phyloP scores from a whole-genome alignment of 2,888 invertebrate genomes.

The Drosophila mayaguana region DNA sequence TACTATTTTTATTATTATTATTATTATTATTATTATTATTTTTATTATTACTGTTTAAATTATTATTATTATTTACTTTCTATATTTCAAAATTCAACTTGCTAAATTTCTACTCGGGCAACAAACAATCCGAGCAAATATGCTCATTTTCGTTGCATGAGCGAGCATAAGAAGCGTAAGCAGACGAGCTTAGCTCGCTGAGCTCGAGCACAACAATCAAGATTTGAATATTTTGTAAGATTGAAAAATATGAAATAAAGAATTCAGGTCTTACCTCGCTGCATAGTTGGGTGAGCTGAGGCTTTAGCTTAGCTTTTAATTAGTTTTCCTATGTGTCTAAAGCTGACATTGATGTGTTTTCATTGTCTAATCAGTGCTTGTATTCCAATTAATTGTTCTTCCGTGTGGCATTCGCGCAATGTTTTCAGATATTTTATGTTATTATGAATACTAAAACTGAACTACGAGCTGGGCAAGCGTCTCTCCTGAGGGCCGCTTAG shows the following conservation, averaged over 20 bases:
- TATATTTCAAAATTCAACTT: too few relatives aligned
- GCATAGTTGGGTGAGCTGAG: slow-evolving; percentile 40
- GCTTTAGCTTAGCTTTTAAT: slow-evolving; percentile 53
- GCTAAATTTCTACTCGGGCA: neutral
- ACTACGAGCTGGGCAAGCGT: slow-evolving; percentile 19
- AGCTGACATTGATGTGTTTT: slow-evolving; percentile 46
- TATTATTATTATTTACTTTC: too few relatives aligned
- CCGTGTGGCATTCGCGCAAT: slow-evolving; percentile 2
- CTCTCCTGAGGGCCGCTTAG: slow-evolving; percentile 44
- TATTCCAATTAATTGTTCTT: slow-evolving; percentile 53
- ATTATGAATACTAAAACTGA: neutral
- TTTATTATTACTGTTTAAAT: too few relatives aligned
- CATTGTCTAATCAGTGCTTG: slow-evolving; percentile 38
- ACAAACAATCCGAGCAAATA: neutral
- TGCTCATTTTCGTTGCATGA: neutral
- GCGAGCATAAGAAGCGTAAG: neutral
- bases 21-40: too few relatives aligned
- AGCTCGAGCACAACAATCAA: slow-evolving; percentile 7
- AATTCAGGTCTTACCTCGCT: slow-evolving; percentile 64
- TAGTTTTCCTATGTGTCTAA: slow-evolving; percentile 45
- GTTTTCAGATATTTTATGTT: neutral
- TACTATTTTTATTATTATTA: too few relatives aligned
- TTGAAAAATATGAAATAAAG: neutral
- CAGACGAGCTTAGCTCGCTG: slow-evolving; percentile 33
- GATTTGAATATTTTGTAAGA: neutral